phyloP scores from a whole-genome alignment of 2,888 invertebrate genomes.

The Galerucella pusilla region DNA sequence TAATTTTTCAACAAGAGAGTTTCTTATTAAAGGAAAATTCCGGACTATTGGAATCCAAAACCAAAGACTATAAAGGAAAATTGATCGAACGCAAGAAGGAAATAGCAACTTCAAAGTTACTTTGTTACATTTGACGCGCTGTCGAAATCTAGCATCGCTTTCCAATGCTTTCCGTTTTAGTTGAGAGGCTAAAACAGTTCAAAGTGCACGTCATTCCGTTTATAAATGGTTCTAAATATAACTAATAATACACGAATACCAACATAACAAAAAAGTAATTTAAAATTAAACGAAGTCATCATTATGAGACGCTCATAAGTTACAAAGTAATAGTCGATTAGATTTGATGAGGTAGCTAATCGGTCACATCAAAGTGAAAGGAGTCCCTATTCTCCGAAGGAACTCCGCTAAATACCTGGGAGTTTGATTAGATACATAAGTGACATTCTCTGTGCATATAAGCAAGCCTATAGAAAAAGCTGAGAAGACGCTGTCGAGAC shows the following conservation, averaged over 20 bases:
- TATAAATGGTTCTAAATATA: neutral
- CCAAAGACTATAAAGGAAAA: slow-evolving; percentile 25
- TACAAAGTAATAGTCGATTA: no score
- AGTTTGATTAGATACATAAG: no score
- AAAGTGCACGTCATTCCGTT: neutral
- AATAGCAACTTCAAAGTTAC: slow-evolving; percentile 29
- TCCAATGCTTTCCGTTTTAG: slow-evolving; percentile 22
- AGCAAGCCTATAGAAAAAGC: no score
- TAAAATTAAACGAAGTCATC: no score
- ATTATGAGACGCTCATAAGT: no score
- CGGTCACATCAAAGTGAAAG: no score
- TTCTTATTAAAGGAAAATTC: slow-evolving; percentile 21
- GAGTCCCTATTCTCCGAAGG: no score
- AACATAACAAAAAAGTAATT: no score
- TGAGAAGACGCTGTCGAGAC: no score
- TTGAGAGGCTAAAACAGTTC: slow-evolving; percentile 1
- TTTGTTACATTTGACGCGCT: slow-evolving; percentile 26
- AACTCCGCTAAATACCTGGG: no score
- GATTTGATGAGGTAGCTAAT: no score
- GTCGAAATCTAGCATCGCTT: slow-evolving; percentile 18
- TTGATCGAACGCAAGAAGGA: slow-evolving; percentile 26
- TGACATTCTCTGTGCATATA: no score
- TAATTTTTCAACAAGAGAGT: slow-evolving; percentile 20
- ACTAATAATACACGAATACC: neutral
- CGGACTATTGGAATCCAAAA: slow-evolving; percentile 24